Evolutionary conservation across 2,113 vertebrate species (phyloP).

Genomic region (Dasyornis broadbenti): DNA sequence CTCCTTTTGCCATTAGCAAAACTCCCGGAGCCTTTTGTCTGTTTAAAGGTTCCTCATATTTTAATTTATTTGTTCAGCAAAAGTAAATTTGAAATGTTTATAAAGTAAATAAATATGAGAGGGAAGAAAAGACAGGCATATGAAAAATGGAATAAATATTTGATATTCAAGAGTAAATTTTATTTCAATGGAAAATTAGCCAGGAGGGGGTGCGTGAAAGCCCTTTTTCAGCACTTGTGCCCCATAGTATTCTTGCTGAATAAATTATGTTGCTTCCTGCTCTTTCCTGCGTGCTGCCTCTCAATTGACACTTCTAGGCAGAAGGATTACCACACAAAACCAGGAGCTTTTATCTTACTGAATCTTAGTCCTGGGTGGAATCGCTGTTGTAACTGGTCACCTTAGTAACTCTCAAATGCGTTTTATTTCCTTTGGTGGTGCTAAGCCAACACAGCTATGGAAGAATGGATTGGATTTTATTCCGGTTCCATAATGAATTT

Average conservation of each 20-base stretch:
- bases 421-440: slow-evolving; percentile 15
- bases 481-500: not conserved
- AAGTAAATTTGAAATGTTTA: not conserved
- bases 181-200: not conserved
- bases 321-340: slow-evolving; percentile 9
- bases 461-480: not conserved
- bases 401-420: not conserved
- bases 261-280: slow-evolving; percentile 1
- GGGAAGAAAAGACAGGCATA: not conserved
- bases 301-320: not conserved
- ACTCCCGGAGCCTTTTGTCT: not conserved
- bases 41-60: not conserved
- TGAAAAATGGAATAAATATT: not conserved
- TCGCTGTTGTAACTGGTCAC: not conserved
- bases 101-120: not conserved
- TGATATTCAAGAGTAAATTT: not conserved
- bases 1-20: not conserved
- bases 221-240: not conserved
- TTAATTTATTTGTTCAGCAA: slow-evolving; percentile 1
- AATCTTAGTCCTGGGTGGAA: not conserved
- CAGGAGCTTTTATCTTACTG: not conserved
- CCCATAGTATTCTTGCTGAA: slow-evolving; percentile 7
- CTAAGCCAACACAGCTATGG: not conserved
- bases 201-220: not conserved
- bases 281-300: not conserved